A percentile compares a stretch with the other conserved stretches of the same genome.
Evolutionary conservation across 2,113 vertebrate species (phyloP).

Genomic region (Cryptomyrus ogoouensis): DNA sequence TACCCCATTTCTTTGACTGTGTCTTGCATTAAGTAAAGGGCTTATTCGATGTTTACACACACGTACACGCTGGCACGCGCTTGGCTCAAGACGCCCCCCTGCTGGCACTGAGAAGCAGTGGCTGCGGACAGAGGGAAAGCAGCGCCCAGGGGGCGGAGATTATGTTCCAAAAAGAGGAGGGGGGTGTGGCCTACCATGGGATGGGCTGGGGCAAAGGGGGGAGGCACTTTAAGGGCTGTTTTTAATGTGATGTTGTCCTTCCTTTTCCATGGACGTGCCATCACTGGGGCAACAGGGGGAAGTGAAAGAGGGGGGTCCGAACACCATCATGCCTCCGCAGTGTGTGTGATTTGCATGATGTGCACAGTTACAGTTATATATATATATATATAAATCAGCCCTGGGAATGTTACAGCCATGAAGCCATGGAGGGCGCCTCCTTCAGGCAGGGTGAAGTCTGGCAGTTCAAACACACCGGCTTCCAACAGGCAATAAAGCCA

Average conservation of each 20-base stretch:
- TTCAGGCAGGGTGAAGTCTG: background rate
- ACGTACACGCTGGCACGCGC: conserved; percentile 22
- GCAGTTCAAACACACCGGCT: background rate
- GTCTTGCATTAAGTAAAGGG: conserved; percentile 63
- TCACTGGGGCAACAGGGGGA: background rate
- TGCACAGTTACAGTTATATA: background rate
- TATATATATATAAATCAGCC: background rate
- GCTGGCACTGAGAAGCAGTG: background rate
- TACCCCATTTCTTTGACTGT: conserved; percentile 35
- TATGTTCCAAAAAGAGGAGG: background rate
- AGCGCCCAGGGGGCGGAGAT: background rate
- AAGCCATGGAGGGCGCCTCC: background rate
- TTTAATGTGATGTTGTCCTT: conserved; percentile 16
- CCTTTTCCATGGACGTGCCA: conserved; percentile 11
- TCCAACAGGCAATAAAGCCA: background rate
- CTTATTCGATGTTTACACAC: conserved; percentile 52
- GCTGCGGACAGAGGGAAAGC: background rate
- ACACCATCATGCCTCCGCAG: background rate
- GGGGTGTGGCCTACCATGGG: background rate
- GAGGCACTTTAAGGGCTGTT: conserved; percentile 19
- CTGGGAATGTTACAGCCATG: background rate
- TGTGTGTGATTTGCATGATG: background rate
- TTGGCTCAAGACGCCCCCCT: background rate
- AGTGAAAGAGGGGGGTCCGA: background rate
- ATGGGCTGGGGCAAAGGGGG: background rate